These are phyloP conservation scores for Typhlichthys eigenmanni DNA, from an alignment of 2,797 vertebrate species.

Conservation along the genomic window DNA sequence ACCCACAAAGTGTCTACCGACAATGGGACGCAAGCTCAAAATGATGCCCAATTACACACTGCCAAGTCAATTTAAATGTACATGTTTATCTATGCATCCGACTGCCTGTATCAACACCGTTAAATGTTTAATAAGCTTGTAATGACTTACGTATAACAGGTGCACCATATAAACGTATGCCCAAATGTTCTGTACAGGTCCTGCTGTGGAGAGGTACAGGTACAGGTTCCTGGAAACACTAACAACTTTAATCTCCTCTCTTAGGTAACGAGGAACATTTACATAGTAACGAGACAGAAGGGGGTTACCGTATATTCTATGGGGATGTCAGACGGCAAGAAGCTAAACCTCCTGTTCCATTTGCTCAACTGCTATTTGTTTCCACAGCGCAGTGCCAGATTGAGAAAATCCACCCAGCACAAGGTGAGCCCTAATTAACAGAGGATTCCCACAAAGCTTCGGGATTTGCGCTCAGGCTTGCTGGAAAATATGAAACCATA, in stretches of 20 bases:
- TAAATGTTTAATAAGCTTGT: too few relatives aligned
- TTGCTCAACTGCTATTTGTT: conserved; percentile 43
- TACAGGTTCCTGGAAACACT: neutral
- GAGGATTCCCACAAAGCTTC: conserved; percentile 45
- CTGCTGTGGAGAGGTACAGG: conserved; percentile 2
- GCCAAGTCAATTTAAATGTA: neutral
- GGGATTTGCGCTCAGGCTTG: conserved; percentile 46
- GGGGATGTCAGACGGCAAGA: conserved; percentile 42
- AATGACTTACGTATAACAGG: too few relatives aligned
- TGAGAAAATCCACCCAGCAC: conserved; percentile 21
- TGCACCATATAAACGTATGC: too few relatives aligned
- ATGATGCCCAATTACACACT: neutral
- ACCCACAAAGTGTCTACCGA: too few relatives aligned
- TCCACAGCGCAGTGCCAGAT: conserved; percentile 33
- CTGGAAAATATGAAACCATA: conserved; percentile 44
- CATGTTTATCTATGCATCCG: neutral
- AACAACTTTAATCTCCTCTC: neutral
- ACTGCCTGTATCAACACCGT: too few relatives aligned
- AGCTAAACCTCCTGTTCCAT: conserved; percentile 46
- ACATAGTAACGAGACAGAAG: conserved; percentile 33
- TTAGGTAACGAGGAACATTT: conserved; percentile 24
- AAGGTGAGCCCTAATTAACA: conserved; percentile 16
- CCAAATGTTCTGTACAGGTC: too few relatives aligned
- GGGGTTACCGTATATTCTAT: conserved; percentile 21
- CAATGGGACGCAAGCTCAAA: too few relatives aligned